Evolutionary conservation across 2,888 invertebrate species (phyloP).

Genomic region (Mamestra brassicae): DNA sequence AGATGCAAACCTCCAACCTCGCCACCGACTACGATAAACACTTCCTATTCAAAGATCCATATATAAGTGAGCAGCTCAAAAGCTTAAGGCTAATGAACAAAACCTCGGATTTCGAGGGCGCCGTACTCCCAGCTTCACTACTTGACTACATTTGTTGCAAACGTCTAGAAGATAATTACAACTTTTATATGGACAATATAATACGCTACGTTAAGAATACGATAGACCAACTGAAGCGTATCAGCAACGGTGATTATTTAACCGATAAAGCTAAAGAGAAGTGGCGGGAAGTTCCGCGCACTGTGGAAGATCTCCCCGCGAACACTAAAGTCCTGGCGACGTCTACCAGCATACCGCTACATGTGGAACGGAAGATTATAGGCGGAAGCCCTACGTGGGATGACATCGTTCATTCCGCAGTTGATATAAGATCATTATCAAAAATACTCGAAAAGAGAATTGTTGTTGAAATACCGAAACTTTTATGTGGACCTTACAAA

Average conservation of each 20-base stretch:
- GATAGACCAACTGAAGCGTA: constrained; percentile 87
- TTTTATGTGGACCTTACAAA: constrained; percentile 79
- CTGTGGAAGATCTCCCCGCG: constrained; percentile 48
- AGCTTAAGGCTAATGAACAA: constrained; percentile 70
- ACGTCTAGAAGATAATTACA: constrained; percentile 83
- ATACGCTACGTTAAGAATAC: constrained; percentile 84
- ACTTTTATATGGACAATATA: constrained; percentile 86
- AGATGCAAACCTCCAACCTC: constrained; percentile 74
- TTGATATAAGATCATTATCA: constrained; percentile 82
- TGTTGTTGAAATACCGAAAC: constrained; percentile 82
- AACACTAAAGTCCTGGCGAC: constrained; percentile 77
- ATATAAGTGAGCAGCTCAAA: constrained; percentile 78
- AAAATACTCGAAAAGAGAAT: constrained; percentile 85
- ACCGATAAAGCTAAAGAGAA: constrained; percentile 85
- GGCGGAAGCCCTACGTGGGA: constrained; percentile 76
- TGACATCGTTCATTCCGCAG: constrained; percentile 83
- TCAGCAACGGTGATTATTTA: constrained; percentile 87
- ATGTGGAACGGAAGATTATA: constrained; percentile 75
- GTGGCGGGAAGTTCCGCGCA: constrained; percentile 79
- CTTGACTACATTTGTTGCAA: constrained; percentile 85
- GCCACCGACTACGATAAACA: constrained; percentile 73
- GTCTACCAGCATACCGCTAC: constrained; percentile 80
- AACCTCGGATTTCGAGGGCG: constrained; percentile 67
- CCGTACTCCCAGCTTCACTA: constrained; percentile 79
- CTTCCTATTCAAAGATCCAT: constrained; percentile 78